Evolutionary conservation across 2,113 vertebrate species (phyloP).

Genomic region (Rafetus swinhoei): DNA sequence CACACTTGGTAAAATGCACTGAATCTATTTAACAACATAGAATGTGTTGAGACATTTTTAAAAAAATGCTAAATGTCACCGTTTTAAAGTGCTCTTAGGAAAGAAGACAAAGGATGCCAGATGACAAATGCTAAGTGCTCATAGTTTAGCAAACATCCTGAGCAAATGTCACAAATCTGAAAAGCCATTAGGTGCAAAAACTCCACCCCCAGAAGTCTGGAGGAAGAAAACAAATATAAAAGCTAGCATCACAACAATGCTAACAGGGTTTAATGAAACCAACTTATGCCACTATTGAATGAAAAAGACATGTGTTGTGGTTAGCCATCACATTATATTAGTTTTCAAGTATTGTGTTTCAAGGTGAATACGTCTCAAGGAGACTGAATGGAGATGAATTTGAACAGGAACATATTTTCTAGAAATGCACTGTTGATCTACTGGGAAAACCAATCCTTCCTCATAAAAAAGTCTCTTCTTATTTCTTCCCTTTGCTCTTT

Average conservation of each 20-base stretch:
- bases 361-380: not conserved
- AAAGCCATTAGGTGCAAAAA: slow-evolving; percentile 54
- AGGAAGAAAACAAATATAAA: slow-evolving; percentile 56
- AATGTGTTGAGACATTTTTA: not conserved
- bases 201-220: slow-evolving; percentile 35
- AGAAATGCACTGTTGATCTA: not conserved
- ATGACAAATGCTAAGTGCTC: slow-evolving; percentile 57
- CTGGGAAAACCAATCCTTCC: not conserved
- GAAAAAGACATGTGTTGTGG: slow-evolving; percentile 8
- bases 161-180: slow-evolving; percentile 57
- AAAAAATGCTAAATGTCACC: not conserved
- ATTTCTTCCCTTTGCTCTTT: not conserved
- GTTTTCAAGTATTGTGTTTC: not conserved
- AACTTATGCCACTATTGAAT: not conserved
- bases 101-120: slow-evolving; percentile 42
- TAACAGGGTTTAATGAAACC: not conserved
- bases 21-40: not conserved
- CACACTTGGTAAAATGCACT: not conserved
- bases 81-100: slow-evolving; percentile 28
- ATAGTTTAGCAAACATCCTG: slow-evolving; percentile 55
- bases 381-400: not conserved
- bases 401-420: not conserved
- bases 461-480: not conserved
- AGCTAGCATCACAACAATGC: not conserved
- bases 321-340: not conserved